Evolutionary conservation across 2,797 vertebrate species (phyloP), one percentile per base, ranked within the genome.

Genomic region (Gobio occitaniae): DNA sequence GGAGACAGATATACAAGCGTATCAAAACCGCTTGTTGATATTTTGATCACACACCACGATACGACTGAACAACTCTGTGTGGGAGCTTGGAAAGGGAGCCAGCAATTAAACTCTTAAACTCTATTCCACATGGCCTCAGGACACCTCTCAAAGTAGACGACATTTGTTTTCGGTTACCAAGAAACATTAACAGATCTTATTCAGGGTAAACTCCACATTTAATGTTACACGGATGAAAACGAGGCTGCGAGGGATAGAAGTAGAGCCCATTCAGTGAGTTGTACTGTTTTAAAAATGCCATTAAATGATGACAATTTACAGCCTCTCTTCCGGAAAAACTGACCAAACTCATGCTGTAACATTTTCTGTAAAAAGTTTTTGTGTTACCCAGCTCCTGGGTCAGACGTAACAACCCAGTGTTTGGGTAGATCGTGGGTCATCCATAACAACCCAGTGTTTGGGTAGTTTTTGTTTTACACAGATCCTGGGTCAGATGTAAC

Each of bases 61-160:
- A 76, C 32, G 61, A 83, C 12, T 75, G 84, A 85, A 56, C 19
- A 50, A 66, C 16, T n/a, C 38, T 47, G 81, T 32, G 76, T 71
- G 47, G 50, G 69, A 70, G n/a, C 61, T 48, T 69, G 76, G 68
- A 76, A 82, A 84, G 83, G 84, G 16, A 36, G 76, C 82, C 82
- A 74, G 61, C 79, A 32, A 76, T 82, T 76, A 76, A 66, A 83
- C 63, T 77, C 76, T 78, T 78, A 72, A 82, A 50, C 54, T 75
- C 69, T 47, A 59, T 70, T 61, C 66, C 70, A 74, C n/a, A 38
- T 36, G 70, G 81, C 41, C 70, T 74, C 54, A 78, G 72, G 21
- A 63, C 63, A 69, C 6, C 21, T 25, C 84, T 56, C 9, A 2
- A 29, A 47, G 48, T 17, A 54, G 47, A 79, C 66, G 21, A 17